A percentile compares a stretch with the other conserved stretches of the same genome.
phyloP scores from a whole-genome alignment of 2,888 invertebrate genomes.

The Apamea epomidion region DNA sequence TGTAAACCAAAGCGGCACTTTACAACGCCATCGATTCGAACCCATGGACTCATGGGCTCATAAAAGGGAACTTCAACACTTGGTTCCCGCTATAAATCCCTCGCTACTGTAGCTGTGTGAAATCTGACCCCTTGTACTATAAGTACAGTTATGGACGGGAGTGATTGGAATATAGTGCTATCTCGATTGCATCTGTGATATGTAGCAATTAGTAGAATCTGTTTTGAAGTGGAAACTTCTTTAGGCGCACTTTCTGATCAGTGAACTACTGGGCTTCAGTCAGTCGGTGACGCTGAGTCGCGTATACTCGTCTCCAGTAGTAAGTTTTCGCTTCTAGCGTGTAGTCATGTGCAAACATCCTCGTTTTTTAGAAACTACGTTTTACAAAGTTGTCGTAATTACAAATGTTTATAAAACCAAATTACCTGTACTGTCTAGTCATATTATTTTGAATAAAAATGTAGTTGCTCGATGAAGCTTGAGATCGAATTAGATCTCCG shows the following conservation, averaged over 20 bases:
- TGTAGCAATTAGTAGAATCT: neutral
- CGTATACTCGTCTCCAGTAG: neutral
- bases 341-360: no score
- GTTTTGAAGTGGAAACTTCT: neutral
- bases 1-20: slow-evolving; percentile 48
- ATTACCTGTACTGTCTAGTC: neutral
- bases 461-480: neutral
- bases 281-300: no score
- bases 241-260: no score
- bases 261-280: no score
- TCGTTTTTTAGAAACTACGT: neutral
- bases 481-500: neutral
- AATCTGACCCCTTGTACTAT: slow-evolving; percentile 37
- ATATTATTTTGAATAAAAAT: neutral
- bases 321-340: no score
- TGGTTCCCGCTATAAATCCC: slow-evolving; percentile 69
- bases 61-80: slow-evolving; percentile 69
- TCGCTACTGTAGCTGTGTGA: slow-evolving; percentile 45
- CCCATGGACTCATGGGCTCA: slow-evolving; percentile 63
- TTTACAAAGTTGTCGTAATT: neutral
- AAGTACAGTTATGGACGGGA: slow-evolving; percentile 20
- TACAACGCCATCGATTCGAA: slow-evolving; percentile 57
- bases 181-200: neutral
- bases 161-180: neutral
- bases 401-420: neutral